Percentiles rank a stretch among this genome's conserved stretches.
phyloP scores from a whole-genome alignment of 2,113 vertebrate genomes.

The Lycaon pictus region DNA sequence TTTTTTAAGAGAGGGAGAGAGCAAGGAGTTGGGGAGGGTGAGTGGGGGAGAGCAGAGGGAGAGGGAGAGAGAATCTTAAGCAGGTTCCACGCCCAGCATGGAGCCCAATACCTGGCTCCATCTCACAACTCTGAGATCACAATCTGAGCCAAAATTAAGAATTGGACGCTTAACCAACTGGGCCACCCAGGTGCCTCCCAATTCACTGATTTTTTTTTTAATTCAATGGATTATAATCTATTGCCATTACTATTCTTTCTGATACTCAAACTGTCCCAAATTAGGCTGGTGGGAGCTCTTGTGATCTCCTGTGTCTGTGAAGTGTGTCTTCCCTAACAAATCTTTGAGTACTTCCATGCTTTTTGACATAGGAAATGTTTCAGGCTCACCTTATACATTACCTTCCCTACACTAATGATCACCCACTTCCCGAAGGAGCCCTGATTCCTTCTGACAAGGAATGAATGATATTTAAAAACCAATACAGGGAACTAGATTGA shows the following conservation, averaged over 20 bases:
- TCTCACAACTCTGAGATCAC: background rate
- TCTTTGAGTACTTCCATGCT: background rate
- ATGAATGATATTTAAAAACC: background rate
- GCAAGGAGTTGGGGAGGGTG: background rate
- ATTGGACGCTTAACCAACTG: background rate
- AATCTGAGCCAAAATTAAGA: background rate
- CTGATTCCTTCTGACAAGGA: background rate
- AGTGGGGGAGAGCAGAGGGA: background rate
- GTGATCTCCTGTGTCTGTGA: background rate
- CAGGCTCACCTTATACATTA: background rate
- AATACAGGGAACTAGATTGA: background rate
- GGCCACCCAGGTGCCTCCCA: background rate
- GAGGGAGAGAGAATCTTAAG: background rate
- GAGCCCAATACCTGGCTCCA: background rate
- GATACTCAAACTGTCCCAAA: background rate
- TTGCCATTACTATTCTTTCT: background rate
- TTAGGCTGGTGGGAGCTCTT: background rate
- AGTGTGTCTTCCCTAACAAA: background rate
- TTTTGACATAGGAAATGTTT: background rate
- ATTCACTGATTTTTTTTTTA: background rate
- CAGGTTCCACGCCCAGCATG: background rate
- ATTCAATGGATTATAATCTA: background rate
- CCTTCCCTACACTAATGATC: background rate
- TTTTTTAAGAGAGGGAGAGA: background rate
- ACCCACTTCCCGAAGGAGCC: background rate